A percentile compares a stretch with the other conserved stretches of the same genome.
Evolutionary conservation across 2,113 vertebrate genomes (phyloP).

Genomic region (Empidonax traillii): DNA sequence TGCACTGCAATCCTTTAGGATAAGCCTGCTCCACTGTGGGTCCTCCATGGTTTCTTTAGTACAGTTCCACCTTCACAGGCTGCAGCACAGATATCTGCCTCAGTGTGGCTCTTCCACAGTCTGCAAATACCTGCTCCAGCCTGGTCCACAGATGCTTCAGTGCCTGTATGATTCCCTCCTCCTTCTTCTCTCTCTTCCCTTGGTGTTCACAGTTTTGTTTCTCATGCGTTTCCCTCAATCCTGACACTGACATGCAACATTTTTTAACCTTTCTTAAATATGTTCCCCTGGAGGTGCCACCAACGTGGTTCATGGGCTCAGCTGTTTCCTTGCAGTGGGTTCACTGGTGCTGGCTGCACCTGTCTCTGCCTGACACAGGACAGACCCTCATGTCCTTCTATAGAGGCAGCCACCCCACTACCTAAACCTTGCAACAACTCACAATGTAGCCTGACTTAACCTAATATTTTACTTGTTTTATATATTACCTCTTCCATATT

Average conservation of each 20-base stretch:
- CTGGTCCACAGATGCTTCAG: background rate
- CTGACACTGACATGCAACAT: background rate
- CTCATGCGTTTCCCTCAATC: background rate
- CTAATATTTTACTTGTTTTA: background rate
- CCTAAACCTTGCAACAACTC: background rate
- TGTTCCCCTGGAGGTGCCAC: background rate
- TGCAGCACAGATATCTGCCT: background rate
- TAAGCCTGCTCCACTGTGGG: background rate
- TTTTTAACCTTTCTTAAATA: background rate
- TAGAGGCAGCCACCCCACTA: background rate
- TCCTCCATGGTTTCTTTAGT: background rate
- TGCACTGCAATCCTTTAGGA: background rate
- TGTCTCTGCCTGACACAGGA: background rate
- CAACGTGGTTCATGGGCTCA: background rate
- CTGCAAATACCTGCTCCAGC: background rate
- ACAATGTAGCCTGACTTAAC: background rate
- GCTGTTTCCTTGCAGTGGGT: background rate
- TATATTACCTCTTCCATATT: background rate
- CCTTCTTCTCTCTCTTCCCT: background rate
- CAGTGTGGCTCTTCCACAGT: accelerated
- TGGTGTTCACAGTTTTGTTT: background rate
- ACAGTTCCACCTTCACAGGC: background rate
- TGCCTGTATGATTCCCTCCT: background rate
- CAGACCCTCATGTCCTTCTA: background rate
- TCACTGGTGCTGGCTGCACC: background rate